Base-by-base conservation (phyloP, 2,113 vertebrate species). In the Callipepla californica region DNA sequence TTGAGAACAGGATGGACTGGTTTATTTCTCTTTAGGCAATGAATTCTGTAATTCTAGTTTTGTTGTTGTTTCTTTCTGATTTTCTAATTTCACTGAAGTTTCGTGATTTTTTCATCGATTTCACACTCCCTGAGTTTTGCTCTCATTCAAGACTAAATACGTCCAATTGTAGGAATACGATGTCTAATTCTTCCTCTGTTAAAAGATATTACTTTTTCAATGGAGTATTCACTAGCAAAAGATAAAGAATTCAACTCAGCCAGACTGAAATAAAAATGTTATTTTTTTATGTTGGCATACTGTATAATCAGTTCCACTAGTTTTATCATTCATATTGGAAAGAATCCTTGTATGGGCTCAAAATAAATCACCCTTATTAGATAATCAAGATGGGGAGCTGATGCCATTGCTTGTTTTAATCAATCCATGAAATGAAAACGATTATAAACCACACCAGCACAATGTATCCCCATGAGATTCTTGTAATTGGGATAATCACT, bases 401-500 rank as follows among this genome's bases (percentile, higher is more conserved):
- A 92, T 92, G 85, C 7, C 90, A 61, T 87, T 89, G 38, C 68
- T 92, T 94, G 57, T 95, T 97, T 96, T 93, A 95, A 96, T 95
- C 93, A 96, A 69, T 83, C 83, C 72, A 67, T 93, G 77, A 96
- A 95, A 97, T 95, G 85, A 96, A 97, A 95, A 75, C 0, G 1
- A 92, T 97, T 95, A 94, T 92, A 94, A 95, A 89, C 84, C 92
- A 84, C 87, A 94, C 74, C 66, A 95, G 83, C 74, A 91, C 80
- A 92, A 81, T 89, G 62, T 93, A 96, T 94, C 42, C 95, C 91
- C 90, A 65, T 61, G 92, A 95, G 95, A 13, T 55, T 80, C 65
- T 89, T 92, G 76, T 97, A 97, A 97, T 95, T 97, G 94, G 89
- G 53, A 95, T 94, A 92, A 95, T 96, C 87, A 95, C 96, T 96